These are phyloP conservation scores for Alligator sinensis DNA, from an alignment of 2,113 vertebrate genomes.

Conservation along the genomic window DNA sequence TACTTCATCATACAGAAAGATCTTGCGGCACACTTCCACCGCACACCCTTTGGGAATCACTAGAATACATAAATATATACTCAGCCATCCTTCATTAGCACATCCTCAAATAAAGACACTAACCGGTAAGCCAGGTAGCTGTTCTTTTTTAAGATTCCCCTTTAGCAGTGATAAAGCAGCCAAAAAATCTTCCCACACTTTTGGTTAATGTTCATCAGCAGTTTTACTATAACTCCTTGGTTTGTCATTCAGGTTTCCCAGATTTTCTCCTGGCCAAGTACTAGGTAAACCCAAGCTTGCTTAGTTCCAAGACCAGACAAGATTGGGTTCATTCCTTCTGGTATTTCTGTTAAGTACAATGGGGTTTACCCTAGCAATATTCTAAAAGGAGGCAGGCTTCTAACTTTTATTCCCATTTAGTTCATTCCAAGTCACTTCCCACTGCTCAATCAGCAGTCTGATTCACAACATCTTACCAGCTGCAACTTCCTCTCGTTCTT, in stretches of 20 bases:
- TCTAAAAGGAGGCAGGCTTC: not conserved
- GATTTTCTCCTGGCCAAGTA: not conserved
- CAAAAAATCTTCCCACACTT: too few relatives aligned
- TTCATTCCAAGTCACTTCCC: conserved; percentile 3
- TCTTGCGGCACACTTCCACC: too few relatives aligned
- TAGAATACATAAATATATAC: not conserved
- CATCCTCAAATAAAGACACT: not conserved
- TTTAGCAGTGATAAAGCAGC: too few relatives aligned
- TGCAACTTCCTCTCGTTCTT: not conserved
- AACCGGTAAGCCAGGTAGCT: too few relatives aligned
- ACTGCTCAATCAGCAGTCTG: conserved; percentile 5
- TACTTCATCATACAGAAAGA: too few relatives aligned
- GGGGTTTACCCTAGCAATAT: not conserved
- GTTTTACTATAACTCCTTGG: fast-evolving
- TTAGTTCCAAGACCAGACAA: not conserved
- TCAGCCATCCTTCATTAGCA: not conserved
- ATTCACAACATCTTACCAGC: not conserved
- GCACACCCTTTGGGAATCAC: too few relatives aligned
- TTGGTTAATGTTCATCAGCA: not conserved
- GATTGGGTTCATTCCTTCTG: not conserved
- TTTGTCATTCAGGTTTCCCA: not conserved
- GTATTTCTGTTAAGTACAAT: fast-evolving
- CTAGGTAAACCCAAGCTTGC: not conserved
- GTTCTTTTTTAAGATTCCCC: too few relatives aligned
- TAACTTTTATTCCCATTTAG: not conserved